Conservation (phyloP, 2,113 vertebrate species). For the Gymnorhina tibicen region DNA sequence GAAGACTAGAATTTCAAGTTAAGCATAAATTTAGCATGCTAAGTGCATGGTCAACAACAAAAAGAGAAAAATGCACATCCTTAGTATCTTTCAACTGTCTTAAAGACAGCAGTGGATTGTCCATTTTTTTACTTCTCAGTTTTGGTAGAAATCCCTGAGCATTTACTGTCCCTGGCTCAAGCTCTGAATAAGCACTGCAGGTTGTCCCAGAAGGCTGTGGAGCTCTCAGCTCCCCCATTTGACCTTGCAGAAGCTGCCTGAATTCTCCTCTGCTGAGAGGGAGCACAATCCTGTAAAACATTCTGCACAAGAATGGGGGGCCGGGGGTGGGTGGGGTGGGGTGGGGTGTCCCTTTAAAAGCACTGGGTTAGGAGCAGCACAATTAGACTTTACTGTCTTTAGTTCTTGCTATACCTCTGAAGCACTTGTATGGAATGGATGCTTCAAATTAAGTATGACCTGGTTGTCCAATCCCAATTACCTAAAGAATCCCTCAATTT, state of each 20-base stretch:
- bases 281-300: neutral
- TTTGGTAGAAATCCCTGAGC: neutral
- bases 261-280: slow-evolving; percentile 9
- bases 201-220: neutral
- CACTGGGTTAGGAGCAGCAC: too few relatives aligned
- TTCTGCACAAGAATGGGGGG: neutral
- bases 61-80: neutral
- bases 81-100: neutral
- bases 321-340: too few relatives aligned
- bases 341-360: too few relatives aligned
- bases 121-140: neutral
- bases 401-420: too few relatives aligned
- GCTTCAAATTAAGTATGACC: too few relatives aligned
- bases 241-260: slow-evolving; percentile 8
- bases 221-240: neutral
- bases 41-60: neutral
- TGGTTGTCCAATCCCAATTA: too few relatives aligned
- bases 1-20: neutral
- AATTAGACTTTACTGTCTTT: too few relatives aligned
- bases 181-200: neutral
- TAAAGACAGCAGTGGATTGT: neutral
- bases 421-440: too few relatives aligned
- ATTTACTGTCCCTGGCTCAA: neutral
- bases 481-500: too few relatives aligned
- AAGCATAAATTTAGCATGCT: neutral